These are phyloP conservation scores for Monochamus alternatus DNA, from an alignment of 2,888 invertebrate genomes.

Conservation along the genomic window DNA sequence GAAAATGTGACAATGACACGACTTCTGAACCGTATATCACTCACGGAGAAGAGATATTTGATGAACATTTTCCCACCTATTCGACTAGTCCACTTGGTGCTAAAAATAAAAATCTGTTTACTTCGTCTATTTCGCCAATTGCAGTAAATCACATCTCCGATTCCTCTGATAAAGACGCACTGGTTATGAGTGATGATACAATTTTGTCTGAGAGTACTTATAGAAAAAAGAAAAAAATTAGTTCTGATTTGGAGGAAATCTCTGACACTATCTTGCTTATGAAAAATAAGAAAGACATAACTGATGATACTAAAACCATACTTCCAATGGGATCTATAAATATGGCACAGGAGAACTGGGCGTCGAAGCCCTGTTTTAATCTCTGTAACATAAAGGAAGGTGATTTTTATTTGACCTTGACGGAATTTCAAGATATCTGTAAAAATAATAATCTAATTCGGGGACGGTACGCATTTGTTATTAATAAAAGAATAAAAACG, in stretches of 20 bases:
- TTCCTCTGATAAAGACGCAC: too few species aligned
- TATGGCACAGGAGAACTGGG: neutral
- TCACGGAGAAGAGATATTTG: too few species aligned
- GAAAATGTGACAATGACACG: too few species aligned
- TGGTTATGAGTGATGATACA: too few species aligned
- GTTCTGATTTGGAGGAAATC: slow-evolving; percentile 9
- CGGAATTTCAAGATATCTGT: slow-evolving; percentile 2
- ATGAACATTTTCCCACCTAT: too few species aligned
- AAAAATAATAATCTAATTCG: neutral
- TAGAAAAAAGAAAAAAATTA: neutral
- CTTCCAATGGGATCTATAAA: neutral
- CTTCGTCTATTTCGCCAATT: too few species aligned
- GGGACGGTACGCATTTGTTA: too few species aligned
- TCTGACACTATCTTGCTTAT: neutral
- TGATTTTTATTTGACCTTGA: neutral
- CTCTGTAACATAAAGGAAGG: neutral
- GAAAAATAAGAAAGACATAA: neutral
- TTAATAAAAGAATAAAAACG: neutral
- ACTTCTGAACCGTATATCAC: too few species aligned
- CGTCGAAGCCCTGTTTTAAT: neutral
- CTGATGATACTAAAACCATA: neutral
- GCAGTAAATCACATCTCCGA: too few species aligned
- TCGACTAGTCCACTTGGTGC: too few species aligned
- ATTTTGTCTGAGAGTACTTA: too few species aligned
- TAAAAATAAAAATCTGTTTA: too few species aligned